These are phyloP conservation scores for Alaudala cheleensis DNA, from an alignment of 2,113 vertebrate genomes.

Conservation along the genomic window DNA sequence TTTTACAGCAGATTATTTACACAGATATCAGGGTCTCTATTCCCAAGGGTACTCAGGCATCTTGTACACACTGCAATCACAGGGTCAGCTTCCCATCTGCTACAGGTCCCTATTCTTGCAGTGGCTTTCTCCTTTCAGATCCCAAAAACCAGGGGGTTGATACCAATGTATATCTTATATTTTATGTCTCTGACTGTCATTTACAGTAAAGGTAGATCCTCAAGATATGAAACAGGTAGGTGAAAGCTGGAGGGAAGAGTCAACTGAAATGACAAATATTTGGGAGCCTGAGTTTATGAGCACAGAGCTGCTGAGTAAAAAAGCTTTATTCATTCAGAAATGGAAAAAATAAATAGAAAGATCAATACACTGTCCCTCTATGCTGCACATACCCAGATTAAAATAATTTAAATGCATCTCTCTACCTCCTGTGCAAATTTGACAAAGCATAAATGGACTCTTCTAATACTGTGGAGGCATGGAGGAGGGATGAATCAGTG, in stretches of 20 bases:
- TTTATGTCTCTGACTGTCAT: neutral
- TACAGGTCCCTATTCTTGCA: accelerated
- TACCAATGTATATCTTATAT: neutral
- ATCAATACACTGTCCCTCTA: neutral
- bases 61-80: neutral
- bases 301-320: neutral
- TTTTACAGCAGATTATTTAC: neutral
- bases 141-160: neutral
- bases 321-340: neutral
- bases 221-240: neutral
- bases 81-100: neutral
- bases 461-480: neutral
- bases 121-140: neutral
- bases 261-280: neutral
- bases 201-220: neutral
- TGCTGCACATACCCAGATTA: neutral
- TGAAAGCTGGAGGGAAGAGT: neutral
- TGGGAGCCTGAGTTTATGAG: neutral
- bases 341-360: slow-evolving; percentile 1
- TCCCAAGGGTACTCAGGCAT: neutral
- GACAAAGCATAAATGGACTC: neutral
- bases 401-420: neutral
- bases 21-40: neutral
- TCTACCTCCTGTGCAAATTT: neutral
- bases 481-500: neutral